Percentiles rank a stretch among this genome's conserved stretches.
phyloP scores from a whole-genome alignment of 2,888 invertebrate genomes.

The Micropterix aruncella region DNA sequence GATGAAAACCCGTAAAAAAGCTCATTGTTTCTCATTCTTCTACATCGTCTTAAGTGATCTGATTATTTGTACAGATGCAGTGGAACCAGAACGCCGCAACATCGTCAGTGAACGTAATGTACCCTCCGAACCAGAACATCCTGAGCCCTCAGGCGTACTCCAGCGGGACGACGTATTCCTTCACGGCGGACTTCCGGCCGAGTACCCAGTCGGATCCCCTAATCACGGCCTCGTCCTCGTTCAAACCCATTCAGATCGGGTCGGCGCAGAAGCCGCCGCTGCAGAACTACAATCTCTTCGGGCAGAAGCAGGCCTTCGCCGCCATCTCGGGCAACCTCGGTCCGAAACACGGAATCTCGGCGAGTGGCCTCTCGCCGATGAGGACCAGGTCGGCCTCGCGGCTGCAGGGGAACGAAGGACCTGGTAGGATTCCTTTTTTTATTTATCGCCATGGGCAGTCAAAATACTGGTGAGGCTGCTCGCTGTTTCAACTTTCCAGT shows the following conservation, averaged over 20 bases:
- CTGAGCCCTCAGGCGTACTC: conserved; percentile 52
- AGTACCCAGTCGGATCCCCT: conserved; percentile 43
- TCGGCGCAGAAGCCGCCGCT: conserved; percentile 25
- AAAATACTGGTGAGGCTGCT: too few relatives aligned
- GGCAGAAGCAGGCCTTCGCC: conserved; percentile 24
- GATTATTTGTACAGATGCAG: conserved; percentile 57
- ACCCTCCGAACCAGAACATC: conserved; percentile 46
- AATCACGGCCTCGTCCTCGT: conserved; percentile 37
- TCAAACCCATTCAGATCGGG: conserved; percentile 39
- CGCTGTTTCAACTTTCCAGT: too few relatives aligned
- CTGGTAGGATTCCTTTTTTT: background rate
- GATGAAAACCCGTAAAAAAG: too few relatives aligned
- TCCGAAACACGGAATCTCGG: background rate
- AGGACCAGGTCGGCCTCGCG: conserved; percentile 32
- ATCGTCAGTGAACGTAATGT: conserved; percentile 48
- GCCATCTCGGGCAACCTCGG: conserved; percentile 15
- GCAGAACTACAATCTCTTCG: conserved; percentile 15
- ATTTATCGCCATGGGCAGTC: too few relatives aligned
- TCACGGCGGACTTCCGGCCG: conserved; percentile 68
- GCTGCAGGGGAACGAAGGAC: conserved; percentile 21
- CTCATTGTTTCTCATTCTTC: too few relatives aligned
- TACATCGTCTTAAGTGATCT: too few relatives aligned
- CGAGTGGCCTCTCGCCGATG: conserved; percentile 20
- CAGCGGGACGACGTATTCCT: conserved; percentile 62
- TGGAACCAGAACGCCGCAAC: conserved; percentile 54